These are phyloP conservation scores for Galaxias olidus DNA, from an alignment of 2,797 vertebrate species.

Conservation along the genomic window DNA sequence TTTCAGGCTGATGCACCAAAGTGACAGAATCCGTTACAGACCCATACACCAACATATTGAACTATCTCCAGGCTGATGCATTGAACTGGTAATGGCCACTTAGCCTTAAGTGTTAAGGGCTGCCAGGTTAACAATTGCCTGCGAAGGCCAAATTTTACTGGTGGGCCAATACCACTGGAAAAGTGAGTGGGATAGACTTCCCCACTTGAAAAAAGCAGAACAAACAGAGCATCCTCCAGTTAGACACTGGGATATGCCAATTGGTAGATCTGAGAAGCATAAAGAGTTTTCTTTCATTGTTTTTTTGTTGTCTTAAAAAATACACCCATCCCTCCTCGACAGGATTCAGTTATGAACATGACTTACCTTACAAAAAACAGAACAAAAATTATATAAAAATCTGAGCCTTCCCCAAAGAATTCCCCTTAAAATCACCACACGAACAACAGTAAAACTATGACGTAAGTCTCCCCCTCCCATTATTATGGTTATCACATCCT, in stretches of 20 bases:
- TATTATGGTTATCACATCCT: background rate
- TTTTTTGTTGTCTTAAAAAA: conserved; percentile 33
- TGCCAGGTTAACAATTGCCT: conserved; percentile 47
- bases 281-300: conserved; percentile 43
- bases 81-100: conserved; percentile 51
- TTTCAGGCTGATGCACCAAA: conserved; percentile 64
- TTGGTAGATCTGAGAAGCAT: conserved; percentile 65
- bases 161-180: conserved; percentile 41
- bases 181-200: conserved; percentile 31
- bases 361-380: conserved; percentile 56
- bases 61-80: conserved; percentile 52
- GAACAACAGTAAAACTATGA: conserved; percentile 72
- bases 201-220: conserved; percentile 58
- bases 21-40: conserved; percentile 59
- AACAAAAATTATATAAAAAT: conserved; percentile 55
- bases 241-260: conserved; percentile 58
- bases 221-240: conserved; percentile 58
- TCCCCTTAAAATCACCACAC: conserved; percentile 67
- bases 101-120: conserved; percentile 49
- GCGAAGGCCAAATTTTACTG: conserved; percentile 47
- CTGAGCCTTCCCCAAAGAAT: conserved; percentile 60
- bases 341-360: conserved; percentile 53
- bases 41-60: conserved; percentile 49
- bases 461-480: conserved; percentile 42
- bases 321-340: conserved; percentile 42